phyloP scores from a whole-genome alignment of 2,888 invertebrate species.

The Cantharis rustica region DNA sequence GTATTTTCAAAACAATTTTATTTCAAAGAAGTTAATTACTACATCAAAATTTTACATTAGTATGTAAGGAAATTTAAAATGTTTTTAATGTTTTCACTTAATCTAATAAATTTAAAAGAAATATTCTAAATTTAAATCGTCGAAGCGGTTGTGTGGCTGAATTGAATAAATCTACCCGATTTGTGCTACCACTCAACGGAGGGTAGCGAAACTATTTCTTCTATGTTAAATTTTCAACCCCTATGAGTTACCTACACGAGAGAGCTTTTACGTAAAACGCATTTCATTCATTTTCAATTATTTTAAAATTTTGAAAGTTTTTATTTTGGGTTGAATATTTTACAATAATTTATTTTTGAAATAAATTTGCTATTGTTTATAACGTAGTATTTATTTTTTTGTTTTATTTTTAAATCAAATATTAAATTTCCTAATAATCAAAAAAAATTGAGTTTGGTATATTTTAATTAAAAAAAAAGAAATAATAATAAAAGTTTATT shows the following conservation, averaged over 20 bases:
- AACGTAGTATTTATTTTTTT: no score
- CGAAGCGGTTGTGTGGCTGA: not conserved
- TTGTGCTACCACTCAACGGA: conserved; percentile 47
- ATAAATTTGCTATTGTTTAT: no score
- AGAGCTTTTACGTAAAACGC: not conserved
- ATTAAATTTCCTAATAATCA: no score
- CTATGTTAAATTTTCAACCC: conserved; percentile 15
- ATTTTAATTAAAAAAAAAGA: not conserved
- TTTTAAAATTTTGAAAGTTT: no score
- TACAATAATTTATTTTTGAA: no score
- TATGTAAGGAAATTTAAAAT: not conserved
- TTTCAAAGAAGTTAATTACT: not conserved
- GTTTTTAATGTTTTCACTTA: not conserved
- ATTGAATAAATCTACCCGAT: conserved; percentile 36
- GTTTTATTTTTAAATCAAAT: no score
- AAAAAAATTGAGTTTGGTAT: no score
- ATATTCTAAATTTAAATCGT: not conserved
- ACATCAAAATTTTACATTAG: not conserved
- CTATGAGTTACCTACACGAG: not conserved
- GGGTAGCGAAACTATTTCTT: conserved; percentile 41
- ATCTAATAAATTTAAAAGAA: not conserved
- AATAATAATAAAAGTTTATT: no score
- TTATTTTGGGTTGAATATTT: no score
- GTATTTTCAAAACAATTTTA: not conserved
- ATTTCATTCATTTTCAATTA: no score